Evolutionary conservation across 2,888 invertebrate genomes (phyloP).

Genomic region (Hemicrepidius hirtus): DNA sequence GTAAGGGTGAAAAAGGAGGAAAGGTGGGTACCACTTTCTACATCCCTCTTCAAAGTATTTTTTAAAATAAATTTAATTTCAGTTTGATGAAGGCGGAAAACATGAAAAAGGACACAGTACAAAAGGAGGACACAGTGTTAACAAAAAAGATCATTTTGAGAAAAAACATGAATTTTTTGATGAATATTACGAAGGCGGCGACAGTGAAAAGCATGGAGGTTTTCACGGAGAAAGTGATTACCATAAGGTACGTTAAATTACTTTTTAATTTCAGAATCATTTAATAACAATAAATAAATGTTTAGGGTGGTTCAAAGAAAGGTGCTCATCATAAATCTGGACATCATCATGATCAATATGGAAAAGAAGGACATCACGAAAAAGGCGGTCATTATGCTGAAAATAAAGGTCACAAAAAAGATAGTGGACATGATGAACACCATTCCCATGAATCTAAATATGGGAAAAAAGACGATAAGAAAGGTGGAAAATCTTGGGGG

Average conservation of each 20-base stretch:
- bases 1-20: constrained; percentile 73
- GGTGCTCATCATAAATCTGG: constrained; percentile 74
- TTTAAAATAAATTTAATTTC: constrained; percentile 1
- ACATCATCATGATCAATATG: constrained; percentile 74
- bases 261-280: not conserved
- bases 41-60: too few relatives aligned
- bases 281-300: not conserved
- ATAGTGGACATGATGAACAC: constrained; percentile 76
- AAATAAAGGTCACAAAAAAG: constrained; percentile 76
- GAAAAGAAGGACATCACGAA: constrained; percentile 75
- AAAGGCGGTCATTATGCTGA: constrained; percentile 75
- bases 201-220: constrained; percentile 80
- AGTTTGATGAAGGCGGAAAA: constrained; percentile 64
- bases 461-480: constrained; percentile 72
- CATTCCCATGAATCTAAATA: constrained; percentile 73
- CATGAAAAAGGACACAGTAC: constrained; percentile 83
- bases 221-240: constrained; percentile 74
- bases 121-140: constrained; percentile 83
- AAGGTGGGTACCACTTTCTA: too few relatives aligned
- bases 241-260: constrained; percentile 70
- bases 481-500: constrained; percentile 76
- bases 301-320: constrained; percentile 77
- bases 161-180: constrained; percentile 86
- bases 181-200: constrained; percentile 81
- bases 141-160: constrained; percentile 85